Evolutionary conservation across 1,140 invertebrate species (phyloP).

Genomic region (Proales similis): DNA sequence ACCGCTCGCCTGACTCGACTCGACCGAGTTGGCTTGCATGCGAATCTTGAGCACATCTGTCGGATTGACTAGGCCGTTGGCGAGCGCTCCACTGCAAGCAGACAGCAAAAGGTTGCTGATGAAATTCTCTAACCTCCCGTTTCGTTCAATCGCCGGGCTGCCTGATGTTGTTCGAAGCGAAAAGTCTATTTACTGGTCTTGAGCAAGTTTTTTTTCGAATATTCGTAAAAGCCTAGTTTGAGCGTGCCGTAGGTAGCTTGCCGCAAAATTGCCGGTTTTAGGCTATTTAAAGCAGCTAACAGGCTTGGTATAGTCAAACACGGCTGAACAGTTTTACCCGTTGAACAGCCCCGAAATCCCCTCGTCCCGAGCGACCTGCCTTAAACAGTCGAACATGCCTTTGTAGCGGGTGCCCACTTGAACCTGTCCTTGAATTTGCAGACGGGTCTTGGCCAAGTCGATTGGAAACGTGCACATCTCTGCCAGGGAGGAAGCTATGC

Average conservation of each 20-base stretch:
- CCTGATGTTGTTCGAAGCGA: not conserved
- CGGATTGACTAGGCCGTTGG: constrained; percentile 50
- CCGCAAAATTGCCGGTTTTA: constrained; percentile 77
- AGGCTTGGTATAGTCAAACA: not conserved
- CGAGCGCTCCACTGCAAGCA: constrained; percentile 46
- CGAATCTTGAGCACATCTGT: constrained; percentile 53
- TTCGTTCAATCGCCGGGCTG: constrained; percentile 2
- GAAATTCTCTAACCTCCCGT: constrained; percentile 63
- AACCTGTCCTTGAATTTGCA: constrained; percentile 50
- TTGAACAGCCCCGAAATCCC: constrained; percentile 70
- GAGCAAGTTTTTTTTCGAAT: constrained; percentile 62
- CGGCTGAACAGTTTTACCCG: constrained; percentile 60
- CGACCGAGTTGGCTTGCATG: constrained; percentile 59
- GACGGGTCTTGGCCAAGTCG: constrained; percentile 50
- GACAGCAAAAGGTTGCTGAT: constrained; percentile 76
- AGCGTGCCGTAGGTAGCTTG: constrained; percentile 92
- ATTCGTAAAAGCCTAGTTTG: constrained; percentile 91
- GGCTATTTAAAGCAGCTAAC: constrained; percentile 59
- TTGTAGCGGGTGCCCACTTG: constrained; percentile 69
- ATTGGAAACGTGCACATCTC: constrained; percentile 46
- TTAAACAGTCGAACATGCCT: constrained; percentile 81
- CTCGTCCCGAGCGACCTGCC: constrained; percentile 72
- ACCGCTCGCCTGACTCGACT: constrained; percentile 40
- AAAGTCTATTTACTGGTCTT: not conserved
- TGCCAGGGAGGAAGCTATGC: constrained; percentile 18